phyloP scores from a whole-genome alignment of 2,888 invertebrate genomes.

The Drosophila pegasa region DNA sequence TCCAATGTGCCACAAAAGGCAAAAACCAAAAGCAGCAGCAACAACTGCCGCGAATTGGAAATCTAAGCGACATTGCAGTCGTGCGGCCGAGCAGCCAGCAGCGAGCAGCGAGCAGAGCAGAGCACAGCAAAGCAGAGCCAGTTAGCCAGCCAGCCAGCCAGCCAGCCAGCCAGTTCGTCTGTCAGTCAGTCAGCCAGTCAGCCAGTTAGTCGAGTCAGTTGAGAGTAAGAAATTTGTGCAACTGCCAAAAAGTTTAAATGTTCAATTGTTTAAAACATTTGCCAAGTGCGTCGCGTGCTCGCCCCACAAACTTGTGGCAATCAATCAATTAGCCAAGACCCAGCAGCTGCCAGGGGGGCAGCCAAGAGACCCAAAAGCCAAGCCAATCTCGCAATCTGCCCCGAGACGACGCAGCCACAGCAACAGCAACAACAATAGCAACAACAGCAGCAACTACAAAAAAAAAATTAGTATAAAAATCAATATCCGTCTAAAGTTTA shows the following conservation, averaged over 20 bases:
- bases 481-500: conserved; percentile 86
- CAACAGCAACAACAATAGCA: conserved; percentile 1
- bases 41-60: conserved; percentile 54
- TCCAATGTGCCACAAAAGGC: conserved; percentile 75
- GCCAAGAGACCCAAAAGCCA: conserved; percentile 1
- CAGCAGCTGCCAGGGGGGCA: conserved; percentile 32
- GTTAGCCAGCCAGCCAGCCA: conserved; percentile 22
- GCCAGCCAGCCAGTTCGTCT: conserved; percentile 27
- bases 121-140: conserved; percentile 33
- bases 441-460: conserved; percentile 11
- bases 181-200: conserved; percentile 24
- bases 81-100: conserved; percentile 38
- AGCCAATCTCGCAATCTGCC: conserved; percentile 11
- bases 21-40: conserved; percentile 36
- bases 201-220: conserved; percentile 20
- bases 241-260: conserved; percentile 52
- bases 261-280: conserved; percentile 53
- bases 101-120: conserved; percentile 28
- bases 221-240: conserved; percentile 42
- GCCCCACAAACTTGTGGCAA: conserved; percentile 46
- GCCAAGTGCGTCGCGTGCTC: conserved; percentile 52
- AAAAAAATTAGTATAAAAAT: conserved; percentile 69
- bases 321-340: conserved; percentile 63
- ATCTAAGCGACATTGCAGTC: conserved; percentile 48
- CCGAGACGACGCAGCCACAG: conserved; percentile 18